Percentiles rank a stretch among this genome's conserved stretches.
These are phyloP conservation scores for Andrena fulva DNA, from an alignment of 2,888 invertebrate genomes.

Conservation along the genomic window DNA sequence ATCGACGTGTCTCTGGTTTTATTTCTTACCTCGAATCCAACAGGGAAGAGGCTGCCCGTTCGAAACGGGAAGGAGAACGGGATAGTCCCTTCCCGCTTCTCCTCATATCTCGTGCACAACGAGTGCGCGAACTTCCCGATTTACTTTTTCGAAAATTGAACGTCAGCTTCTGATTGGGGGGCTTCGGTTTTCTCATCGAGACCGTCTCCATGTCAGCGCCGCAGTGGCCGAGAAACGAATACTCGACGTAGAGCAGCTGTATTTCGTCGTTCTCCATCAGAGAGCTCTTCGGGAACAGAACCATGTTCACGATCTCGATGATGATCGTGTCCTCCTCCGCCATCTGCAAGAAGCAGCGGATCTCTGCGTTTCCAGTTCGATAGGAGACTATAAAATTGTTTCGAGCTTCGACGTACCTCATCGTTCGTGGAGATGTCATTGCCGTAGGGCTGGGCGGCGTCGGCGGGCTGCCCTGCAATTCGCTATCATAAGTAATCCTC, in stretches of 20 bases:
- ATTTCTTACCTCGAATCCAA: too few relatives aligned
- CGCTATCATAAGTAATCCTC: not conserved
- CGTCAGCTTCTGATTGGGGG: constrained; percentile 54
- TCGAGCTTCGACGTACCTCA: constrained; percentile 2
- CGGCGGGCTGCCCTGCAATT: not conserved
- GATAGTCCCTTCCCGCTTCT: too few relatives aligned
- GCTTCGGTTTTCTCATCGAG: constrained; percentile 69
- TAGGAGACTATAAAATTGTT: not conserved
- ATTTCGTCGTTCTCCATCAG: constrained; percentile 69
- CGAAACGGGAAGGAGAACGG: too few relatives aligned
- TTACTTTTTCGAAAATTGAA: constrained; percentile 74
- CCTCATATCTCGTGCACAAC: too few relatives aligned
- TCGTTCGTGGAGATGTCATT: accelerated
- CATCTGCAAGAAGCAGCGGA: constrained; percentile 32
- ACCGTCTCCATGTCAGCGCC: constrained; percentile 79
- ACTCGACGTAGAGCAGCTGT: constrained; percentile 78
- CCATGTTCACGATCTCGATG: constrained; percentile 74
- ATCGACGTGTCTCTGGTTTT: constrained; percentile 12
- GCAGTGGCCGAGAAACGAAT: constrained; percentile 77
- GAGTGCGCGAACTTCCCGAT: too few relatives aligned
- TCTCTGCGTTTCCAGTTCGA: not conserved
- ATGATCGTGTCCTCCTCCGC: constrained; percentile 65
- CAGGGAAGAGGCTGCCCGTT: too few relatives aligned
- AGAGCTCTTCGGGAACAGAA: constrained; percentile 66
- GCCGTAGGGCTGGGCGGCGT: too few relatives aligned